Evolutionary conservation across 2,113 vertebrate genomes (phyloP), one percentile per base, ranked within the genome.

Genomic region (Ceyx cyanopectus): DNA sequence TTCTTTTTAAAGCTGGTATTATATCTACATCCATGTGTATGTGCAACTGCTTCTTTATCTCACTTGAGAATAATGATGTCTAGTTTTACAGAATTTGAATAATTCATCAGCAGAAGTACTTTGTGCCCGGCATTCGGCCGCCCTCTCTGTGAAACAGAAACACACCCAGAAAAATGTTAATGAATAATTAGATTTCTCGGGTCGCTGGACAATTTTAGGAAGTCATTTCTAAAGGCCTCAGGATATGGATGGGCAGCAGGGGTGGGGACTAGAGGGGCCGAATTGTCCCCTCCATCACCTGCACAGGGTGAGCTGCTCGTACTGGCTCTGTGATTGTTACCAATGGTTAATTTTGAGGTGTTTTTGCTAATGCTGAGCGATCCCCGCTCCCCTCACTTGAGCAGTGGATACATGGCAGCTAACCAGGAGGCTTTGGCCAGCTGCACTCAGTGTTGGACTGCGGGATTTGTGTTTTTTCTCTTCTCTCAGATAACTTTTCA

Each of bases 21-120:
- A 5, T 70, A 80, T 87, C 92, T 80, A 40, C 75, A 79, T 54
- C 87, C 87, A 14, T 32, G 85, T 85, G 24, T 65, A 50, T 7
- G 91, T 91, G 81, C 84, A 72, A 57, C 84, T 7, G 3, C 67
- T 81, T 58, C 67, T 90, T 90, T 53, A 73, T 89, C 86, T 85
- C 66, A 2, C 74, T 29, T 5, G 81, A 85, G 84, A 81, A 84
- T 87, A 81, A 93, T 62, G 69, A 90, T 69, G 86, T 67, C 90
- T 94, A 21, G 30, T 29, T 83, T 56, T 68, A 79, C 77, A 85
- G 70, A 92, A 34, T 45, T 8, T 94, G 95, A 94, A 93, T 96
- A 92, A 96, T 92, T 95, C 84, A 94, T 93, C 5, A 6, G 37
- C 67, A 26, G 1, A 72, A 94, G 54, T 46, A 26, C 66, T 69